Percentiles rank a stretch among this genome's conserved stretches.
Evolutionary conservation across 2,888 invertebrate species (phyloP).

Genomic region (Nomada fabriciana): DNA sequence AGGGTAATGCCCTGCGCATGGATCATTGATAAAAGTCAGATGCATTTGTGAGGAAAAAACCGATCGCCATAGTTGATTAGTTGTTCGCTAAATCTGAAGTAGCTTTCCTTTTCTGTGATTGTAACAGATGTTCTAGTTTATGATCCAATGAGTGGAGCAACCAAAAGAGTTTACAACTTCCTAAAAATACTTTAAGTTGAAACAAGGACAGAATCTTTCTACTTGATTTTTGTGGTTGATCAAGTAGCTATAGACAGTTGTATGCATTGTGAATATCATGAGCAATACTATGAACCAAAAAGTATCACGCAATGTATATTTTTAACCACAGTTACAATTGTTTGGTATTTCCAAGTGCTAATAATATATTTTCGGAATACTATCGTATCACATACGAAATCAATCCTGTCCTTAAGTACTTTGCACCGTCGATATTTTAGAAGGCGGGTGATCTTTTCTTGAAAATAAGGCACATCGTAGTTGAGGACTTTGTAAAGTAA

Average conservation of each 20-base stretch:
- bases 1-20: constrained; percentile 48
- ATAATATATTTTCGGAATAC: constrained; percentile 56
- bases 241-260: constrained; percentile 26
- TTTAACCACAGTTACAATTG: constrained; percentile 44
- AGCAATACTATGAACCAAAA: constrained; percentile 51
- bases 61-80: constrained; percentile 39
- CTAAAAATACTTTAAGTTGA: constrained; percentile 28
- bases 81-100: constrained; percentile 30
- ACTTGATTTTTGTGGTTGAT: constrained; percentile 34
- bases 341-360: constrained; percentile 52
- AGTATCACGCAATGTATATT: constrained; percentile 54
- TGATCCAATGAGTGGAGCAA: constrained; percentile 13
- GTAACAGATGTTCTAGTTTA: constrained; percentile 36
- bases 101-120: constrained; percentile 19
- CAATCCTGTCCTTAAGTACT: constrained; percentile 39
- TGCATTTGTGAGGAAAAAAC: constrained; percentile 36
- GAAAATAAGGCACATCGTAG: background rate
- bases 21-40: constrained; percentile 33
- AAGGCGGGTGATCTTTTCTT: background rate
- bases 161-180: constrained; percentile 1
- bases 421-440: constrained; percentile 15
- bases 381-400: constrained; percentile 40
- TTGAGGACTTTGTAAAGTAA: constrained; percentile 1
- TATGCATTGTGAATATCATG: constrained; percentile 53
- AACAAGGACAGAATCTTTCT: constrained; percentile 14